Conservation (phyloP, 2,797 vertebrate species). For the Myripristis jacobus region DNA sequence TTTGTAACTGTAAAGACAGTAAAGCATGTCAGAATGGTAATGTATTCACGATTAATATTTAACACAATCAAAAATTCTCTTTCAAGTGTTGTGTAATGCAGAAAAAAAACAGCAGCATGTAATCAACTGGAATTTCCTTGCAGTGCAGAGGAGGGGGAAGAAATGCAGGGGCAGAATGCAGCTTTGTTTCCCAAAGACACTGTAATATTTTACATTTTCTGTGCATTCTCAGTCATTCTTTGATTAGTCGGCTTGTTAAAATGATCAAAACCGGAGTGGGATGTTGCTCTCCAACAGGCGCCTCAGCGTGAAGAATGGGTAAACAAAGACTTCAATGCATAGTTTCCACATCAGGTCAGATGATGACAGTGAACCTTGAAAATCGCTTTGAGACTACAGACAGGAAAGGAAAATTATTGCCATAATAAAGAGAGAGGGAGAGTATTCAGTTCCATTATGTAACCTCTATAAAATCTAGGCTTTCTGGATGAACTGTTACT, state of each 20-base stretch:
- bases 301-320: constrained; percentile 4
- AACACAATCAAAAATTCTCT: constrained; percentile 84
- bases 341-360: constrained; percentile 70
- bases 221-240: constrained; percentile 37
- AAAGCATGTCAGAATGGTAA: constrained; percentile 64
- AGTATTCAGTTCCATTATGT: constrained; percentile 38
- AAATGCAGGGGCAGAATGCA: constrained; percentile 20
- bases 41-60: constrained; percentile 84
- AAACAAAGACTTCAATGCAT: constrained; percentile 33
- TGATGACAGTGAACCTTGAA: constrained; percentile 41
- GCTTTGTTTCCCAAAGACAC: constrained; percentile 42
- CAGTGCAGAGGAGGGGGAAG: constrained; percentile 42
- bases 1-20: constrained; percentile 61
- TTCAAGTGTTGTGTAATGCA: constrained; percentile 81
- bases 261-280: constrained; percentile 32
- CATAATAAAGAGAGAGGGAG: constrained; percentile 47
- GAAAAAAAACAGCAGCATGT: constrained; percentile 71
- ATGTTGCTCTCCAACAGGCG: constrained; percentile 20
- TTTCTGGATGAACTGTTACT: constrained; percentile 34
- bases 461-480: constrained; percentile 27
- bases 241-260: constrained; percentile 51
- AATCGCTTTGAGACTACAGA: constrained; percentile 20
- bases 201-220: constrained; percentile 34
- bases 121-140: constrained; percentile 78
- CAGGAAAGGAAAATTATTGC: constrained; percentile 35